Evolutionary conservation across 2,797 vertebrate genomes (phyloP), one percentile per base, ranked within the genome.

Genomic region (Anguilla obscura): DNA sequence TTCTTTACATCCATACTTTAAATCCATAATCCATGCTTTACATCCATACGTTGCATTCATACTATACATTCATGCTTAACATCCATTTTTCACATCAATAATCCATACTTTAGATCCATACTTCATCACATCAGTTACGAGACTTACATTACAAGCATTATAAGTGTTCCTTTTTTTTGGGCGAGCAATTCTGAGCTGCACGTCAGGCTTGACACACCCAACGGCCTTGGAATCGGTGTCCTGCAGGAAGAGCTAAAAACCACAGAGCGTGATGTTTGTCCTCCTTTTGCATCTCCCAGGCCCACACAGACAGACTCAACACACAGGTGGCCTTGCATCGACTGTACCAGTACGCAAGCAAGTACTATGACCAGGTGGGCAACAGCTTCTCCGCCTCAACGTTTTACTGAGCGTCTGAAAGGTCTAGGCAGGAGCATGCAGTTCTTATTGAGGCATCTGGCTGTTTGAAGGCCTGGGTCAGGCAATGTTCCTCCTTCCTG

Each of bases 271-370:
- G 21, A 82, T 3, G 21, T 82, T 82, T n/a, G 24, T 24, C 40
- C 40, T n/a, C 9, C 86, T 71, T 76, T 85, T 88, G 36, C 89
- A 79, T 90, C 93, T 89, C 89, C 90, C 87, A 99, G 98, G 93
- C 97, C 48, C 98, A 99, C 93, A 99, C 98, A 0, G 98, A 99
- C 92, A 98, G 98, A 90, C 94, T 99, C 93, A 99, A 99, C 92
- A 98, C 97, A 0, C 96, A 99, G 79, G 97, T 98, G 95, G 97
- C 98, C 90, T 95, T 99, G 90, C 97, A 99, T 92, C 98, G 99
- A 92, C 97, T 99, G 87, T 99, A 99, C 95, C 97, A 98, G 93
- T 99, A 98, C 50, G 98, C 98, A 87, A 99, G 98, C 96, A 99
- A 99, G 94, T 99, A 99, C 96, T 99, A 99, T 0, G 98, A 99